Evolutionary conservation across 2,888 invertebrate genomes (phyloP).

Genomic region (Chrysodeixis includens): DNA sequence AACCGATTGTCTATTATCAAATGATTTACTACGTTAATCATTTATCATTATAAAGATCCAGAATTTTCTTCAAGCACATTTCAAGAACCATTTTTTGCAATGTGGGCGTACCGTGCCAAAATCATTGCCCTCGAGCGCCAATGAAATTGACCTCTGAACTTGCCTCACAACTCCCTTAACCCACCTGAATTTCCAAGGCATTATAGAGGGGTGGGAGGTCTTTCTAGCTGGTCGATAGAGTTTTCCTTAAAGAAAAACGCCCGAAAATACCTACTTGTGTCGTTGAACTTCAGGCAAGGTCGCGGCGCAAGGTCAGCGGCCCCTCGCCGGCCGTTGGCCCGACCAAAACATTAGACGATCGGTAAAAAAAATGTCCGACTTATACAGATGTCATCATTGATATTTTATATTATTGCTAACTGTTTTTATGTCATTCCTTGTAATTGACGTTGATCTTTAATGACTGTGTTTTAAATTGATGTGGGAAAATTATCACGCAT

Average conservation of each 20-base stretch:
- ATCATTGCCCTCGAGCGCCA: conserved; percentile 77
- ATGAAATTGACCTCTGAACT: conserved; percentile 52
- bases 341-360: conserved; percentile 71
- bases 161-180: conserved; percentile 19
- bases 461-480: conserved; percentile 11
- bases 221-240: conserved; percentile 67
- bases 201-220: conserved; percentile 64
- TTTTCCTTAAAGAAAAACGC: conserved; percentile 85
- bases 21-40: background rate
- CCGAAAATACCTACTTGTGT: conserved; percentile 77
- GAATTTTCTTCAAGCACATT: conserved; percentile 36
- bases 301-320: conserved; percentile 78
- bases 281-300: conserved; percentile 80
- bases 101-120: conserved; percentile 71
- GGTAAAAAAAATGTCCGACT: conserved; percentile 46
- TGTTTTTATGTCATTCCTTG: conserved; percentile 46
- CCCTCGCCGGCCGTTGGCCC: conserved; percentile 69
- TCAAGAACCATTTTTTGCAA: conserved; percentile 38
- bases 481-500: background rate
- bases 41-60: conserved; percentile 6
- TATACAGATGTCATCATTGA: conserved; percentile 46
- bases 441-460: conserved; percentile 29
- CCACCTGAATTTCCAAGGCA: background rate
- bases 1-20: background rate
- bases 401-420: conserved; percentile 42